Conservation (phyloP, 2,113 vertebrate species). For the Silurus glanis region DNA sequence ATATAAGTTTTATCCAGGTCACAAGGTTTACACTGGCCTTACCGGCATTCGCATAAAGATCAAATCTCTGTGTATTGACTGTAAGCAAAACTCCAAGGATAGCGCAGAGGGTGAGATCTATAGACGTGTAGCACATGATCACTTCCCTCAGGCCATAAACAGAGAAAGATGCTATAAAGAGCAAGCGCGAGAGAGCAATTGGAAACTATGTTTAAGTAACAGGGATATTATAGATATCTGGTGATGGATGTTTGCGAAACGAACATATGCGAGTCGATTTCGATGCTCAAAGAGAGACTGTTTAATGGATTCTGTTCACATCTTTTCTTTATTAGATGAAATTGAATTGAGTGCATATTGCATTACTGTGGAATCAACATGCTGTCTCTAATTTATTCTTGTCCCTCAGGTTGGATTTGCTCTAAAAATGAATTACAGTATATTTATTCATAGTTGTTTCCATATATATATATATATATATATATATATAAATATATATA, state of each 20-base stretch:
- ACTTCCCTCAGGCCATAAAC: background rate
- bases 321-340: slow-evolving; percentile 29
- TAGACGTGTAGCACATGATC: background rate
- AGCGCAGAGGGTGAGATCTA: slow-evolving; percentile 1
- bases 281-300: background rate
- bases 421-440: background rate
- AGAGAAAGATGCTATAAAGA: background rate
- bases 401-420: slow-evolving; percentile 13
- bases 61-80: slow-evolving; percentile 1
- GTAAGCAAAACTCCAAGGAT: slow-evolving; percentile 4
- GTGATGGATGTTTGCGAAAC: background rate
- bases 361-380: slow-evolving; percentile 19
- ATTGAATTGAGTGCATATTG: slow-evolving; percentile 30
- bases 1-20: background rate
- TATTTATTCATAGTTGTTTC: background rate
- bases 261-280: background rate
- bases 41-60: slow-evolving; percentile 5
- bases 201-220: background rate
- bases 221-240: background rate
- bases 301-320: slow-evolving; percentile 13
- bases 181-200: slow-evolving; percentile 22
- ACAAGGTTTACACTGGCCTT: background rate
- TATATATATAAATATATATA: too few relatives aligned
- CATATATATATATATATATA: background rate
- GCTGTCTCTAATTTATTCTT: slow-evolving; percentile 21